A percentile compares a stretch with the other conserved stretches of the same genome.
Evolutionary conservation across 2,888 invertebrate species (phyloP).

Genomic region (Griposia aprilina): DNA sequence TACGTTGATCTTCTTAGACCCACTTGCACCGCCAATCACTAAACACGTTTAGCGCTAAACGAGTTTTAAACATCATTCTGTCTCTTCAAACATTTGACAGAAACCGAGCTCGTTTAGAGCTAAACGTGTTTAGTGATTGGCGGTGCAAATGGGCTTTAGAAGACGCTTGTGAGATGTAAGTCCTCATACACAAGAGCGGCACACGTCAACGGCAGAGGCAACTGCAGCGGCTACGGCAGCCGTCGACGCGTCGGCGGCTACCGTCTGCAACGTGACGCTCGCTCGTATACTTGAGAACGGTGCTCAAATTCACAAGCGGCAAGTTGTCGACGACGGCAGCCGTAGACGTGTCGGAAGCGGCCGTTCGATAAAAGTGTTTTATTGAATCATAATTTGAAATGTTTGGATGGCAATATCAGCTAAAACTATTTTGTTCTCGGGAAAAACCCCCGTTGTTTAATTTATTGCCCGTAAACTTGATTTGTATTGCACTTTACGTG

Average conservation of each 20-base stretch:
- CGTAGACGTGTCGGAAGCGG: neutral
- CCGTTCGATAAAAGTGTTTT: conserved; percentile 6
- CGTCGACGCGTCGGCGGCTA: too few relatives aligned
- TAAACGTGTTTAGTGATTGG: too few relatives aligned
- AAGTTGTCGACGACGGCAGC: neutral
- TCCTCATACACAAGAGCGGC: neutral
- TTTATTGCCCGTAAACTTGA: conserved; percentile 3
- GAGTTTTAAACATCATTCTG: too few relatives aligned
- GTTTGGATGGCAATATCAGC: neutral
- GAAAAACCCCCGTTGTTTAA: neutral
- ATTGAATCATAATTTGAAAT: conserved; percentile 14
- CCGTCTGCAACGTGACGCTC: neutral
- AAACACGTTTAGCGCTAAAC: too few relatives aligned
- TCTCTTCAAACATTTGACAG: too few relatives aligned
- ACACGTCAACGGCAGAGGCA: neutral
- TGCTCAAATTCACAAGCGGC: neutral
- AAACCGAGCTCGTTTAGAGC: too few relatives aligned
- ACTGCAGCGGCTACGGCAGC: neutral
- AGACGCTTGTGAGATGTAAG: neutral
- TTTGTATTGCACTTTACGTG: conserved; percentile 3
- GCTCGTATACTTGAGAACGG: neutral
- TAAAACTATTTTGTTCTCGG: neutral
- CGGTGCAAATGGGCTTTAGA: neutral
- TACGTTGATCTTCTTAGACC: conserved; percentile 18
- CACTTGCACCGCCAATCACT: too few relatives aligned